A percentile compares a stretch with the other conserved stretches of the same genome.
Evolutionary conservation across 2,113 vertebrate genomes (phyloP).

Genomic region (Mustela nigripes): DNA sequence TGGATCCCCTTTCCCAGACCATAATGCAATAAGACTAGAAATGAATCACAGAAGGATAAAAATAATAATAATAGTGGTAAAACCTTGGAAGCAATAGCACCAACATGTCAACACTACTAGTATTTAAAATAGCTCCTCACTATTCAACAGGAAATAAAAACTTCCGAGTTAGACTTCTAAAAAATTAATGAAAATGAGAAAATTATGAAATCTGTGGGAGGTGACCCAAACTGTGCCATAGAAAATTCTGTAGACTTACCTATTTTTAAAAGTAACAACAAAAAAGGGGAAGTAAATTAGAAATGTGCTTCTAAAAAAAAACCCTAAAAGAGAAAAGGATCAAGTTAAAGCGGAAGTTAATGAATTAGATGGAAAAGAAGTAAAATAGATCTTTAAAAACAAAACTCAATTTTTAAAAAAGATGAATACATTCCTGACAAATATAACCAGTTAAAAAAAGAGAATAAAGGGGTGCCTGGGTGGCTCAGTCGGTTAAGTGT

Average conservation of each 20-base stretch:
- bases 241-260: neutral
- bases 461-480: neutral
- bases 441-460: neutral
- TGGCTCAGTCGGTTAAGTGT: too few relatives aligned
- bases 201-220: neutral
- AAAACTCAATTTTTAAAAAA: neutral
- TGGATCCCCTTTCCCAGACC: neutral
- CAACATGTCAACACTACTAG: neutral
- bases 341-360: conserved; percentile 32
- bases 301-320: neutral
- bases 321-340: neutral
- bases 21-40: neutral
- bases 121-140: neutral
- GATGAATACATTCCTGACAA: neutral
- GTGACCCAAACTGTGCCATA: neutral
- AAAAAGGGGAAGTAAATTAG: neutral
- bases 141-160: conserved; percentile 26
- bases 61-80: neutral
- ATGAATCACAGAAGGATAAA: neutral
- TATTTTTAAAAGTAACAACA: conserved; percentile 23
- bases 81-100: neutral
- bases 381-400: neutral
- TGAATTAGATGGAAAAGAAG: neutral
- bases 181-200: conserved; percentile 38
- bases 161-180: neutral